phyloP scores from a whole-genome alignment of 2,888 invertebrate genomes.

The Acanthopleura granulata region DNA sequence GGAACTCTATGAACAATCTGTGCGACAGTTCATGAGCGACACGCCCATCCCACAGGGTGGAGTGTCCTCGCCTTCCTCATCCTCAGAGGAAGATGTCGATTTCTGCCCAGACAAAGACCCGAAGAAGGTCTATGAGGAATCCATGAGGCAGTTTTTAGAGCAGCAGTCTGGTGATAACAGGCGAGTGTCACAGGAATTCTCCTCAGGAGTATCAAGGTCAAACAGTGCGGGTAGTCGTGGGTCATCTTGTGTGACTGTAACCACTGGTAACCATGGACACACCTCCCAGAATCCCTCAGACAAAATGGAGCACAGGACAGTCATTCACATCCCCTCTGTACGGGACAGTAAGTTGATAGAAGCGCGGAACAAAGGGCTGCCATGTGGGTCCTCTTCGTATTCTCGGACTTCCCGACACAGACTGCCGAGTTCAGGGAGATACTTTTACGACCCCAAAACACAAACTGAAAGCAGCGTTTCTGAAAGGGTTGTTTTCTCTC shows the following conservation, averaged over 20 bases:
- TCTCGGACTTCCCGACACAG: background rate
- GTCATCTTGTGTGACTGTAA: background rate
- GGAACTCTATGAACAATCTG: constrained; percentile 57
- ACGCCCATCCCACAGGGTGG: background rate
- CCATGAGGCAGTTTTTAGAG: constrained; percentile 40
- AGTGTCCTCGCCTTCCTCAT: background rate
- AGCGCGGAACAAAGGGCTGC: background rate
- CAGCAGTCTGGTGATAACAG: background rate
- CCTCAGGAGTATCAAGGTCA: background rate
- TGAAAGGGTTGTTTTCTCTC: background rate
- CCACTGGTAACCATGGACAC: background rate
- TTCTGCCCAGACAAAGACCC: constrained; percentile 34
- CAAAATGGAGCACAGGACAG: too few relatives aligned
- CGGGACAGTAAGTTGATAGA: constrained; percentile 9
- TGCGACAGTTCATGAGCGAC: constrained; percentile 25
- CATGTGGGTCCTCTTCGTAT: background rate
- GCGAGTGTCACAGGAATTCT: background rate
- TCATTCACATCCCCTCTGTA: background rate
- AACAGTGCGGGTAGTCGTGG: background rate
- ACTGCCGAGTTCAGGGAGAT: background rate
- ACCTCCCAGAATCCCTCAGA: background rate
- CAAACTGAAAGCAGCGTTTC: background rate
- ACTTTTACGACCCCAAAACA: background rate
- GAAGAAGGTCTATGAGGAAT: constrained; percentile 54
- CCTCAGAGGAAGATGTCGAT: constrained; percentile 23